Evolutionary conservation across 2,113 vertebrate species (phyloP).

Genomic region (Ctenomys sociabilis): DNA sequence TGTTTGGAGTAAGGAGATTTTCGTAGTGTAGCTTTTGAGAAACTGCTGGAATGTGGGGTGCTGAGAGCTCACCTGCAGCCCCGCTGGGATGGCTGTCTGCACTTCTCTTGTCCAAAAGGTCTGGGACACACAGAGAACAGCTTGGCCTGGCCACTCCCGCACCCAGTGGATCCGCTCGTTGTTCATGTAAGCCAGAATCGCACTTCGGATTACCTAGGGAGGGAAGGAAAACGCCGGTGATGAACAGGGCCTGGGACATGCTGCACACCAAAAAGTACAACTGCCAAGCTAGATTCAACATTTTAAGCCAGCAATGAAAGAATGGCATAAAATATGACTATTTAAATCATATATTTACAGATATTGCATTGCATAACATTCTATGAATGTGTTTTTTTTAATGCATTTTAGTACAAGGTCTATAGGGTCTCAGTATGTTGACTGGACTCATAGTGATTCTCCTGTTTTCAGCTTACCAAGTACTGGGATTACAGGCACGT

Average conservation of each 20-base stretch:
- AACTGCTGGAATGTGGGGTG: not conserved
- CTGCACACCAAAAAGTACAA: not conserved
- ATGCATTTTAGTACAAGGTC: too few species aligned
- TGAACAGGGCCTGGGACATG: not conserved
- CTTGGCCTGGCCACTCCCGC: constrained; percentile 93
- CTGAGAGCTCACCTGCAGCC: constrained; percentile 84
- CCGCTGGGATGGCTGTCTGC: constrained; percentile 87
- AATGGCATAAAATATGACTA: not conserved
- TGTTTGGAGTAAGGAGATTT: not conserved
- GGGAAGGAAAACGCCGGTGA: constrained; percentile 15
- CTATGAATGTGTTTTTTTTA: not conserved
- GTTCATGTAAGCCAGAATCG: constrained; percentile 88
- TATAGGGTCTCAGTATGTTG: too few species aligned
- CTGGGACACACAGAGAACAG: constrained; percentile 94
- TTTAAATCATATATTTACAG: not conserved
- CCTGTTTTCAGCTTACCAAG: too few species aligned
- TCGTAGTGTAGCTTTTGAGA: not conserved
- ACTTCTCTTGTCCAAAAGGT: constrained; percentile 92
- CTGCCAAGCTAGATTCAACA: not conserved
- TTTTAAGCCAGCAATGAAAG: not conserved
- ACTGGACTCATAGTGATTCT: too few species aligned
- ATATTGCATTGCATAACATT: not conserved
- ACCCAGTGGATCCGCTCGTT: constrained; percentile 89
- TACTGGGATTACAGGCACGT: too few species aligned
- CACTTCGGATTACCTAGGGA: constrained; percentile 89